Percentiles rank a stretch among this genome's conserved stretches.
Evolutionary conservation across 2,797 vertebrate species (phyloP).

Genomic region (Coilia nasus): DNA sequence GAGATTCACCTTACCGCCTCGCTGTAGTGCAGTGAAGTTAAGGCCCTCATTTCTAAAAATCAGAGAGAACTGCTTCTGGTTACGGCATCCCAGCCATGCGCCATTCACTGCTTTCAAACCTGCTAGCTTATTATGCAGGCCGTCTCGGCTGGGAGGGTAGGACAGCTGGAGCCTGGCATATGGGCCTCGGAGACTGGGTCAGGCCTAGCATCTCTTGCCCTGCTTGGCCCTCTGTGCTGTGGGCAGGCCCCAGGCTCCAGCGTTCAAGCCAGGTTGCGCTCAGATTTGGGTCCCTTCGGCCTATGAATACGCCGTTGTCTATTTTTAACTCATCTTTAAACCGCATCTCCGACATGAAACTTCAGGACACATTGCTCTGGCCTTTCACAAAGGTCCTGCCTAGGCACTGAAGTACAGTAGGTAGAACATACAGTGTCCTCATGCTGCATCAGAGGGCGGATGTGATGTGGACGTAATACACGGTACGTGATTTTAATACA

Average conservation of each 20-base stretch:
- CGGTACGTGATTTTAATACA: background rate
- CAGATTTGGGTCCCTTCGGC: background rate
- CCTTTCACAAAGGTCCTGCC: background rate
- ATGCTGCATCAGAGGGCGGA: too few relatives aligned
- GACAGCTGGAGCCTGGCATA: conserved; percentile 39
- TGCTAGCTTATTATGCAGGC: background rate
- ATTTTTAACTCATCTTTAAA: background rate
- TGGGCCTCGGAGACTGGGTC: background rate
- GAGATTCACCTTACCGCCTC: background rate
- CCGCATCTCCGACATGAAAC: background rate
- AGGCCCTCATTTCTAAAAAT: background rate
- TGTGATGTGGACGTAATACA: too few relatives aligned
- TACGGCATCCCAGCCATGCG: background rate
- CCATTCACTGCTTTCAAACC: background rate
- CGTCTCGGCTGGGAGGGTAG: conserved; percentile 9
- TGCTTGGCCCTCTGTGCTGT: background rate
- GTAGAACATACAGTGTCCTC: background rate
- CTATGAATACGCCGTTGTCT: background rate
- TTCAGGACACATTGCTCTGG: background rate
- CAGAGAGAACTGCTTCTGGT: background rate
- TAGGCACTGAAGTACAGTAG: background rate
- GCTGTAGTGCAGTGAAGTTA: background rate
- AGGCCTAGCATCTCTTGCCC: background rate
- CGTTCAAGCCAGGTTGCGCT: background rate
- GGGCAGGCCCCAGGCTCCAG: background rate